Percentiles rank a stretch among this genome's conserved stretches.
Evolutionary conservation across 2,113 vertebrate genomes (phyloP).

Genomic region (Odontophorus gujanensis): DNA sequence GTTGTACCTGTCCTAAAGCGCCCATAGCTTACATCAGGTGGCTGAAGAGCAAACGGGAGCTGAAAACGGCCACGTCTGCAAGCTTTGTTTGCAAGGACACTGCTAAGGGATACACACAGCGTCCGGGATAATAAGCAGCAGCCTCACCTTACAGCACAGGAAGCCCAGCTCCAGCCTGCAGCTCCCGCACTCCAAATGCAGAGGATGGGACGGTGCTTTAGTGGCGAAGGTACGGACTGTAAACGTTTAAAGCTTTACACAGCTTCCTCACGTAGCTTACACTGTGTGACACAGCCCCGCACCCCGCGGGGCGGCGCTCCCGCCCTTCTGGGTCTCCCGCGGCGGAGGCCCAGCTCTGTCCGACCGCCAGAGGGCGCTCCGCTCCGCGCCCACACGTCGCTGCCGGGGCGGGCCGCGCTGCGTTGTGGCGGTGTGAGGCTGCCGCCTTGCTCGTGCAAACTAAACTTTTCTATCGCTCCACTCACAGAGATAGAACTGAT

Average conservation of each 20-base stretch:
- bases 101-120: background rate
- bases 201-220: background rate
- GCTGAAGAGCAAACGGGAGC: background rate
- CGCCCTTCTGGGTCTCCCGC: fast-evolving
- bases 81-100: background rate
- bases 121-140: background rate
- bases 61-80: background rate
- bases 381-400: fast-evolving
- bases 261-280: background rate
- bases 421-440: too few relatives aligned
- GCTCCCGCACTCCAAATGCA: background rate
- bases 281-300: background rate
- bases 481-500: too few relatives aligned
- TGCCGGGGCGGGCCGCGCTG: fast-evolving
- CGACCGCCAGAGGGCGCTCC: background rate
- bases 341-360: background rate
- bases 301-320: fast-evolving
- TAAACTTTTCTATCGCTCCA: too few relatives aligned
- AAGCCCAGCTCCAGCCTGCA: background rate
- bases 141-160: background rate
- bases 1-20: background rate
- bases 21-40: background rate
- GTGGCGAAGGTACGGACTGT: background rate
- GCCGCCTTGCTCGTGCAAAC: too few relatives aligned
- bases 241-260: background rate